Evolutionary conservation across 2,113 vertebrate genomes (phyloP), one percentile per base, ranked within the genome.

Genomic region (Callospermophilus lateralis): DNA sequence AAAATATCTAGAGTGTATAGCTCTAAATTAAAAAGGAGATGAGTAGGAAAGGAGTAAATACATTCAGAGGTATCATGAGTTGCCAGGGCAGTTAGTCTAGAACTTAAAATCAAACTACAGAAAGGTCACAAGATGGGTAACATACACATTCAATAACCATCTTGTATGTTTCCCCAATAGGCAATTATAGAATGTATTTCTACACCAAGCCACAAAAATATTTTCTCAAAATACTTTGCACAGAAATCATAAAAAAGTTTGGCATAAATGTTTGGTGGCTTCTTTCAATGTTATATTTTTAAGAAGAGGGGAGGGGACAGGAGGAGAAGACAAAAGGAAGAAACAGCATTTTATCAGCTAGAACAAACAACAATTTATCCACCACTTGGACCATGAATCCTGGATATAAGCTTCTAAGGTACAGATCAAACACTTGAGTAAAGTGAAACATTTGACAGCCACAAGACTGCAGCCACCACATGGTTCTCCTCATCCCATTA

Each of bases 171-270:
- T 84, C 37, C 53, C 32, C 32, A 45, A 73, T 9, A 94, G 67
- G 81, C 96, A 89, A 90, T 92, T 78, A 96, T 30, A 81, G 26
- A 68, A 89, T 84, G 24, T 58, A 92, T 78, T 96, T 95, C 51
- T 67, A 90, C 6, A 96, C n/a, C 61, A 92, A 87, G 53, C 68
- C 77, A 51, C 92, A 83, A 90, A 90, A 68, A 58, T 61, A 84
- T 84, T 96, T 90, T 85, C 95, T 97, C 79, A 90, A 97, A 98
- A 95, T 94, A 58, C 34, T 98, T 89, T 70, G 26, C 3, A 95
- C 16, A 42, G 28, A 67, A 89, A 96, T 96, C 48, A 89, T 84
- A 51, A 97, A 98, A 45, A 96, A 65, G 30, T 34, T 22, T 51
- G 68, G 17, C 45, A 92, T 94, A 80, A 8, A 68, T 30, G 2